phyloP scores from a whole-genome alignment of 2,797 vertebrate species.

The Sebastes wilsoni region DNA sequence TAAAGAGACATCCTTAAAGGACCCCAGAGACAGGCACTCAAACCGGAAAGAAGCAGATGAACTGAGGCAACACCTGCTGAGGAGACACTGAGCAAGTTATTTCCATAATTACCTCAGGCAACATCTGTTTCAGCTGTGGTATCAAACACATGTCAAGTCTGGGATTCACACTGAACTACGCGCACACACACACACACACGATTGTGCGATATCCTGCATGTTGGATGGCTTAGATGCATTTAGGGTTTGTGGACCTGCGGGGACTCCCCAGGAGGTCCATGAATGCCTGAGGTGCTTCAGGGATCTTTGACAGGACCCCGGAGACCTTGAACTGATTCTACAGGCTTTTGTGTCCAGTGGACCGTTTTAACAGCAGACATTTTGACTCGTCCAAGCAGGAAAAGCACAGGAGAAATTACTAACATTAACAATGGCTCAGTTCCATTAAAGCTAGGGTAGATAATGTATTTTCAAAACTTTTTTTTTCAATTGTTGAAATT shows the following conservation, averaged over 20 bases:
- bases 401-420: background rate
- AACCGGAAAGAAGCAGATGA: constrained; percentile 40
- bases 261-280: background rate
- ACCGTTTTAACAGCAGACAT: background rate
- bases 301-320: background rate
- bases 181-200: background rate
- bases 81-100: constrained; percentile 9
- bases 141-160: constrained; percentile 20
- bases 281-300: background rate
- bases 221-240: background rate
- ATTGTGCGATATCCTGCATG: background rate
- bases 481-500: too few species aligned
- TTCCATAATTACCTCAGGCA: constrained; percentile 33
- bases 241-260: background rate
- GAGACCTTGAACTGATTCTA: background rate
- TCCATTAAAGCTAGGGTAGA: too few species aligned
- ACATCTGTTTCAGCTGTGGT: constrained; percentile 41
- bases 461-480: too few species aligned
- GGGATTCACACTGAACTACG: background rate
- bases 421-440: too few species aligned
- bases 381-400: background rate
- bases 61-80: constrained; percentile 50
- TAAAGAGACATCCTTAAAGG: constrained; percentile 26
- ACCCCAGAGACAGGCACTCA: background rate
- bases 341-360: background rate